phyloP scores from a whole-genome alignment of 2,888 invertebrate genomes.

The Zonitis immaculata region DNA sequence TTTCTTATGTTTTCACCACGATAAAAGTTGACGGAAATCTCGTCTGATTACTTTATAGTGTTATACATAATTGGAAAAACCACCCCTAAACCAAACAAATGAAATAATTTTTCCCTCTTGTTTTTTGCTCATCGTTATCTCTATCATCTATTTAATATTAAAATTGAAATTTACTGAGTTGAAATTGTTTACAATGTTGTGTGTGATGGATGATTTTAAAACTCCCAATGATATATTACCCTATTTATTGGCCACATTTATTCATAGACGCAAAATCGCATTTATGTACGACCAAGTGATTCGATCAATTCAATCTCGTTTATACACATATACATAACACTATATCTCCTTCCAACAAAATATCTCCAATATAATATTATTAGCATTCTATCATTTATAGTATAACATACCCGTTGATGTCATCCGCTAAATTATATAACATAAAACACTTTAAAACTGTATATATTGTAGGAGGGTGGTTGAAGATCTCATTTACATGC shows the following conservation, averaged over 20 bases:
- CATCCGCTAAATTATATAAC: constrained; percentile 31
- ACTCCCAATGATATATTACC: constrained; percentile 34
- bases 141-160: no score
- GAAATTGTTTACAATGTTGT: constrained; percentile 31
- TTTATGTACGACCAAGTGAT: constrained; percentile 39
- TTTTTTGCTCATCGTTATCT: no score
- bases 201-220: constrained; percentile 31
- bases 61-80: no score
- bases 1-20: not conserved
- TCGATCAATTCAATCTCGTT: constrained; percentile 40
- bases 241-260: constrained; percentile 40
- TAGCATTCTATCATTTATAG: constrained; percentile 30
- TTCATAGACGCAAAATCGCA: constrained; percentile 38
- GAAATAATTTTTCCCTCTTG: no score
- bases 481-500: constrained; percentile 21
- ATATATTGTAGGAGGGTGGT: not conserved
- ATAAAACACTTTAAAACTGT: constrained; percentile 20
- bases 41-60: not conserved
- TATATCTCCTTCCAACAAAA: constrained; percentile 27
- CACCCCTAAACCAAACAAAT: no score
- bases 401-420: constrained; percentile 11
- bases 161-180: not conserved
- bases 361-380: constrained; percentile 33
- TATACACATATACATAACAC: constrained; percentile 11
- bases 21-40: constrained; percentile 8